phyloP scores from a whole-genome alignment of 2,888 invertebrate genomes.

The Candidula unifasciata region DNA sequence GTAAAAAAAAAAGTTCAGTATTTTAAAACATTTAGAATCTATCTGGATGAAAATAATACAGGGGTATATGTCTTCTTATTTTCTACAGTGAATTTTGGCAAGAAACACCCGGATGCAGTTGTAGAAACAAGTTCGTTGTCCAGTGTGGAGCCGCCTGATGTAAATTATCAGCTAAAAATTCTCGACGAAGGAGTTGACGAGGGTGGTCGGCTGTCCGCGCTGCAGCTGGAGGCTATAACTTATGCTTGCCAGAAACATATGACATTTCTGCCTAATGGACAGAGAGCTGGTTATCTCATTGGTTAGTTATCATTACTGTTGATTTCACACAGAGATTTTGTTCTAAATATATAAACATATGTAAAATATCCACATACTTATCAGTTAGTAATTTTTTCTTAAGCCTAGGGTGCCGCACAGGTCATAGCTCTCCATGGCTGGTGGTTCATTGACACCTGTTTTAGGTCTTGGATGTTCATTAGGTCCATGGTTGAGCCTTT shows the following conservation, averaged over 20 bases:
- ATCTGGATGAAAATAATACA: background rate
- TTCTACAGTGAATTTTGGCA: slow-evolving; percentile 90
- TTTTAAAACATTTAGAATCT: background rate
- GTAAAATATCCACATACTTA: too few species aligned
- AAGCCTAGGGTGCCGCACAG: too few species aligned
- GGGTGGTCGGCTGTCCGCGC: slow-evolving; percentile 91
- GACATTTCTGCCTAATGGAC: slow-evolving; percentile 90
- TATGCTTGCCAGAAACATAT: slow-evolving; percentile 98
- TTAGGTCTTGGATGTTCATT: too few species aligned
- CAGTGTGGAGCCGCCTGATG: slow-evolving; percentile 95
- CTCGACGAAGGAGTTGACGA: slow-evolving; percentile 87
- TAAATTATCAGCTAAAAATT: slow-evolving; percentile 85
- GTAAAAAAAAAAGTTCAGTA: background rate
- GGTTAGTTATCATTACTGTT: slow-evolving; percentile 79
- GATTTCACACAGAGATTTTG: too few species aligned
- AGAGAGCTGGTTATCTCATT: slow-evolving; percentile 95
- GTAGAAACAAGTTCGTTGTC: slow-evolving; percentile 98
- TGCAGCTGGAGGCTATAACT: slow-evolving; percentile 97
- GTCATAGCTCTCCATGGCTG: too few species aligned
- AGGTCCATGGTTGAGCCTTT: too few species aligned
- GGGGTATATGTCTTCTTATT: background rate
- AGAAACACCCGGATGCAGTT: slow-evolving; percentile 98
- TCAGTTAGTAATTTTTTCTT: too few species aligned
- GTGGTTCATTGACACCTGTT: too few species aligned
- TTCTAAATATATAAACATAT: too few species aligned